Conservation (phyloP, 2,113 vertebrate species). For the Chloropsis cyanopogon region DNA sequence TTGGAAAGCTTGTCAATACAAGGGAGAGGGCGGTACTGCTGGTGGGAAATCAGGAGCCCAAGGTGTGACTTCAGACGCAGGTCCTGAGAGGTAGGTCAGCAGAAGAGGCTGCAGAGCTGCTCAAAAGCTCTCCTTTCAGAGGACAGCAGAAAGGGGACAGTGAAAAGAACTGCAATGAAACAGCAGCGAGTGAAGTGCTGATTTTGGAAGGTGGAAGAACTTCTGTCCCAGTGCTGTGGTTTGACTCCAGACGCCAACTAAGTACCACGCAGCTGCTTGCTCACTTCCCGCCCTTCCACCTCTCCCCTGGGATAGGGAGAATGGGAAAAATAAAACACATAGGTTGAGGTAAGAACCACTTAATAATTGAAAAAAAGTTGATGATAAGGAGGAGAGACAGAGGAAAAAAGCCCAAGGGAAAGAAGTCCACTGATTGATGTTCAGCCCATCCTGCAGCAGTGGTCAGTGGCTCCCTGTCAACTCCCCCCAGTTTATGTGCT, state of each 20-base stretch:
- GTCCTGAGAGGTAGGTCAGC: fast-evolving
- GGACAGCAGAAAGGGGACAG: neutral
- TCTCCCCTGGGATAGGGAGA: neutral
- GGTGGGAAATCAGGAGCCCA: too few relatives aligned
- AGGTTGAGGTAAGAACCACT: neutral
- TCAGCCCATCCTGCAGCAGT: neutral
- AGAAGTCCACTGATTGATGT: neutral
- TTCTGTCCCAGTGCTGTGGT: neutral
- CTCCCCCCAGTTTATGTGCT: neutral
- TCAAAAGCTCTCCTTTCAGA: neutral
- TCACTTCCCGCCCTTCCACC: neutral
- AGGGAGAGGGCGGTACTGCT: neutral
- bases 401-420: neutral
- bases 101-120: neutral
- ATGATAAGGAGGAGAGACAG: neutral
- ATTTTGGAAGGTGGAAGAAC: neutral
- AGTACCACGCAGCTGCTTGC: fast-evolving
- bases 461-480: neutral
- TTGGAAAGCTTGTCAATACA: too few relatives aligned
- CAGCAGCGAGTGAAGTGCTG: neutral
- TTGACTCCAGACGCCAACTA: neutral
- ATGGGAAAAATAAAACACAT: neutral
- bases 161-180: neutral
- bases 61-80: neutral
- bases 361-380: neutral